Base-by-base conservation (phyloP, 1,140 invertebrate genomes). In the Scaptomyza hsui region DNA sequence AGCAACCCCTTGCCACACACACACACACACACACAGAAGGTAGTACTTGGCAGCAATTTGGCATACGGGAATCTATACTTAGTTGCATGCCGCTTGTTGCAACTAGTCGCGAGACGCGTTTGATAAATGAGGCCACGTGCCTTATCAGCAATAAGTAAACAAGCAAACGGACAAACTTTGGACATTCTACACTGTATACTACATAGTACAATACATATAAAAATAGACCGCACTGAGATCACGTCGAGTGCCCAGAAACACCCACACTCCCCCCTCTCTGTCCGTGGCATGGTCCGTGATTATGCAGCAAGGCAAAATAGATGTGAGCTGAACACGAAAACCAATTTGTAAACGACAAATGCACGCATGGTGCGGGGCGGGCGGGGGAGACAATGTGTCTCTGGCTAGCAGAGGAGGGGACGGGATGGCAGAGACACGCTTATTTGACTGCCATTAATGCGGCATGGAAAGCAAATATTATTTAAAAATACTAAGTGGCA, bases 51-150 rank as follows among this genome's bases (percentile, higher is more conserved):
- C 59, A 49, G 37, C 61, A 72, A 56, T 72, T 72, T 67, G 60
- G 53, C 44, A 56, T 61, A 56, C 2, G 41, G 29, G 39, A 18
- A 57, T 48, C 60, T 64, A 71, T 71, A 64, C 42, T 69, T 67
- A 65, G 78, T 83, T 82, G 79, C 79, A 83, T 78, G 75, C 63
- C 61, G 79, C 75, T 78, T 78, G 78, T 83, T 82, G 78, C 72
- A 75, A 71, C 72, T 72, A 67, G 75, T 72, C 67, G 61, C 67
- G 51, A 41, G 56, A 24, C 71, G 65, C 65, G 56, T 10, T 81
- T 88, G 83, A 86, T 82, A 86, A 86, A 88, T 88, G 82, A 78
- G 78, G 82, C 83, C 82, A 88, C 82, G 82, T 88, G 82, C 82
- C 82, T 88, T 88, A 88, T 88, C 82, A 75, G 68, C 49, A 45